These are phyloP conservation scores for Thomomys bottae DNA, from an alignment of 2,113 vertebrate genomes.

Conservation along the genomic window DNA sequence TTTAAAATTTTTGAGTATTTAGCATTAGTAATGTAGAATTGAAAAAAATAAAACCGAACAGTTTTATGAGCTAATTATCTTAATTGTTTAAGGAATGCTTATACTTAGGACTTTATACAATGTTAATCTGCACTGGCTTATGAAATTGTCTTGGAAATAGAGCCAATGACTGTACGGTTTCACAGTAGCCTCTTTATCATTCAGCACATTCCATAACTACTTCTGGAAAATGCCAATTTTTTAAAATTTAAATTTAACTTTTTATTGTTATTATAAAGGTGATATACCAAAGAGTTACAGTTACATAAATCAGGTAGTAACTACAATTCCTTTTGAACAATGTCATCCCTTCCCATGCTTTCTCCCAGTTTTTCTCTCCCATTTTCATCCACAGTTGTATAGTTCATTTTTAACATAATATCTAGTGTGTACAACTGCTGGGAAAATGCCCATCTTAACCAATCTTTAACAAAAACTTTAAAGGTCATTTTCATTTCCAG, in stretches of 20 bases:
- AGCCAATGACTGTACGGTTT: background rate
- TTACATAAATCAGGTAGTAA: no score
- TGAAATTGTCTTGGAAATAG: background rate
- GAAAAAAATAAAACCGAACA: constrained; percentile 1
- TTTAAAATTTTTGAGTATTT: no score
- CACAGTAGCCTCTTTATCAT: background rate
- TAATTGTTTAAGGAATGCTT: background rate
- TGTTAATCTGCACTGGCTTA: background rate
- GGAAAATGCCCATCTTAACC: background rate
- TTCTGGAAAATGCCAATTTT: constrained; percentile 3
- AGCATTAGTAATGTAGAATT: background rate
- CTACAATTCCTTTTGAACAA: no score
- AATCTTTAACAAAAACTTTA: constrained; percentile 4
- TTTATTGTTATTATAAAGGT: no score
- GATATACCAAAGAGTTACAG: no score
- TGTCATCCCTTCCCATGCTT: no score
- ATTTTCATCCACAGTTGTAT: no score
- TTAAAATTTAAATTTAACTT: no score
- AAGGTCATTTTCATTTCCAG: background rate
- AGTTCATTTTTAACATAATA: no score
- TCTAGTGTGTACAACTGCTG: no score
- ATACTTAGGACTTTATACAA: background rate
- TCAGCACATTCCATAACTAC: background rate
- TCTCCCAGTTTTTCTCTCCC: no score
- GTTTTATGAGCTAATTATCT: background rate